phyloP scores from a whole-genome alignment of 2,113 vertebrate genomes.

The Sorex fumeus region DNA sequence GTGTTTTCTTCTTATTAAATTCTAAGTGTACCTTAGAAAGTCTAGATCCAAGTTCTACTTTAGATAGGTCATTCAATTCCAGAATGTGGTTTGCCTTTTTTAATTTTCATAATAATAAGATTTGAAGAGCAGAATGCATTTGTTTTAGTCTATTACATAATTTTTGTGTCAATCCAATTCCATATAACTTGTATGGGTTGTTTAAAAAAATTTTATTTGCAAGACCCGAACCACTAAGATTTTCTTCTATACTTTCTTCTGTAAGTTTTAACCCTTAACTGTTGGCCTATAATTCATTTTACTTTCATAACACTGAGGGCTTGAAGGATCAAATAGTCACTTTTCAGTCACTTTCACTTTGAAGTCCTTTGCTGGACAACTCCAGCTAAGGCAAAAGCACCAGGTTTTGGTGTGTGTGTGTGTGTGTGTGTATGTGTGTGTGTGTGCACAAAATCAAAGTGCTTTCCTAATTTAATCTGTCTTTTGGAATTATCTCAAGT shows the following conservation, averaged over 20 bases:
- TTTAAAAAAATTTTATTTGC: background rate
- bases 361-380: background rate
- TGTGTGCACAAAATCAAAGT: background rate
- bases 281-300: background rate
- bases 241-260: background rate
- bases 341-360: slow-evolving; percentile 24
- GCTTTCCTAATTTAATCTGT: background rate
- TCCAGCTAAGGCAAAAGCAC: background rate
- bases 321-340: background rate
- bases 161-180: background rate
- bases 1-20: background rate
- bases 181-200: background rate
- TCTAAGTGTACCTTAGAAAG: background rate
- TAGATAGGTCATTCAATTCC: background rate
- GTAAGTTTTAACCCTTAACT: background rate
- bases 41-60: background rate
- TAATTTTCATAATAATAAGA: background rate
- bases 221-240: background rate
- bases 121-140: slow-evolving; percentile 9
- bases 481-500: fast-evolving
- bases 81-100: background rate
- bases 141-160: background rate
- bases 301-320: background rate
- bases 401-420: background rate
- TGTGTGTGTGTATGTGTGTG: too few species aligned